Evolutionary conservation across 2,888 invertebrate species (phyloP).

Genomic region (Thymelicus sylvestris): DNA sequence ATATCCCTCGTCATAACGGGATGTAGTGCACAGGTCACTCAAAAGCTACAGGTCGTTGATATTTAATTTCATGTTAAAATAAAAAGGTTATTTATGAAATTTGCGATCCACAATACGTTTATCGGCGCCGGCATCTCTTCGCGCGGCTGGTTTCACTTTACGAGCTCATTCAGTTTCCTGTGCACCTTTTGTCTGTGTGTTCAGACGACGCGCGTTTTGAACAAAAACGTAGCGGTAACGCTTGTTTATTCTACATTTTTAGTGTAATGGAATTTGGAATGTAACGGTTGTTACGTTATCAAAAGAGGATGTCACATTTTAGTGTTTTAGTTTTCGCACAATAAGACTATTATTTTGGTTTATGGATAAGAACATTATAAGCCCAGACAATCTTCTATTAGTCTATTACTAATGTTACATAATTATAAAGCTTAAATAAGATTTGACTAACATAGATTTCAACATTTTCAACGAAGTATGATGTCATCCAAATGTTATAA

Average conservation of each 20-base stretch:
- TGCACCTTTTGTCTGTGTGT: constrained; percentile 20
- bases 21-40: constrained; percentile 15
- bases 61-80: constrained; percentile 39
- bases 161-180: constrained; percentile 44
- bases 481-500: no score
- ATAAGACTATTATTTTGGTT: no score
- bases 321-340: no score
- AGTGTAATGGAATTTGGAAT: neutral
- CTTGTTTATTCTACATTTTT: neutral
- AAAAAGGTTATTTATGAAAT: constrained; percentile 38
- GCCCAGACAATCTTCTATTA: no score
- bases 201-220: neutral
- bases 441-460: no score
- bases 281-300: neutral
- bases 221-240: constrained; percentile 14
- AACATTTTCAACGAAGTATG: no score
- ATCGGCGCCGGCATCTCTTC: constrained; percentile 38
- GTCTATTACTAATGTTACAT: no score
- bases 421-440: no score
- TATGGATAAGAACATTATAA: no score
- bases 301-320: no score
- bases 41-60: constrained; percentile 36
- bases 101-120: constrained; percentile 25
- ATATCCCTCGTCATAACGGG: constrained; percentile 11
- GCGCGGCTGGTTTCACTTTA: constrained; percentile 48